Conservation (phyloP, 2,888 invertebrate genomes). For the Sminthurides aquaticus region DNA sequence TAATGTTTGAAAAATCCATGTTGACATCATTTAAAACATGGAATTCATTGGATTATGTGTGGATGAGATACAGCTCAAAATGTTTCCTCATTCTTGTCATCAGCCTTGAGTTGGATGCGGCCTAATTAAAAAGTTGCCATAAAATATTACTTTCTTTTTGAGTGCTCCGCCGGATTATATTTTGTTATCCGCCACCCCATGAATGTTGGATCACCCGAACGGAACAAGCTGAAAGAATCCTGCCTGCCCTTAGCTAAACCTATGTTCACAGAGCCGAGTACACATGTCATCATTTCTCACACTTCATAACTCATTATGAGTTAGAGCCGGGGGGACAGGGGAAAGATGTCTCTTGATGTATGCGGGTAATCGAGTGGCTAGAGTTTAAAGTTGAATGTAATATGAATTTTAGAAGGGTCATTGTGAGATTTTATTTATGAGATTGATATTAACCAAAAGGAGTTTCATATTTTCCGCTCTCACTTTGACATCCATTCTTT, state of each 20-base stretch:
- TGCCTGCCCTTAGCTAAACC: too few species aligned
- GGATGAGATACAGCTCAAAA: neutral
- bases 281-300: neutral
- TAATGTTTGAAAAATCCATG: conserved; percentile 20
- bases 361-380: neutral
- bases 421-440: neutral
- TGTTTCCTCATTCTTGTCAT: neutral
- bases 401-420: neutral
- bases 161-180: neutral
- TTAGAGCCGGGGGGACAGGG: neutral
- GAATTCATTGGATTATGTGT: neutral
- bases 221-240: too few species aligned
- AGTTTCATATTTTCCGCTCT: neutral
- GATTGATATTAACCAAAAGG: neutral
- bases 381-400: neutral
- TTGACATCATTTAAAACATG: conserved; percentile 14
- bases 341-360: neutral
- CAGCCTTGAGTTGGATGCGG: neutral
- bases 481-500: neutral
- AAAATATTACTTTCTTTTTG: neutral
- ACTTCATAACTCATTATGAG: neutral
- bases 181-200: neutral
- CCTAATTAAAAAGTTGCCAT: neutral
- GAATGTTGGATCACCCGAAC: too few species aligned
- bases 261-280: neutral